These are phyloP conservation scores for Sminthurides bifidus DNA, from an alignment of 1,140 invertebrate genomes.

Conservation along the genomic window DNA sequence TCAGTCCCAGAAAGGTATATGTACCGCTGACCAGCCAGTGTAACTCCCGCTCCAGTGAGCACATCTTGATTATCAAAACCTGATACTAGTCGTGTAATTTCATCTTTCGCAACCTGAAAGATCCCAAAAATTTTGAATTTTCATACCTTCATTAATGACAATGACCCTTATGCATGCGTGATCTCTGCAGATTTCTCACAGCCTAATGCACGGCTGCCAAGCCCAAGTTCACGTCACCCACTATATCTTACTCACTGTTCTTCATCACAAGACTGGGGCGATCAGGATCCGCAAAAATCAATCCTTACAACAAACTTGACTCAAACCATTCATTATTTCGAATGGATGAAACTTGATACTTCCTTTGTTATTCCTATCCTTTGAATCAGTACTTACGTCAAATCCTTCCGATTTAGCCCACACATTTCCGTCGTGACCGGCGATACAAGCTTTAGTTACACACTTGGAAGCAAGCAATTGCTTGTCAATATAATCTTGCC, in stretches of 20 bases:
- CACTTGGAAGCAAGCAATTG: slow-evolving; percentile 82
- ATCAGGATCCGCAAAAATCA: no score
- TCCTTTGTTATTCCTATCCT: no score
- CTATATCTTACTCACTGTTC: no score
- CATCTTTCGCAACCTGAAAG: slow-evolving; percentile 72
- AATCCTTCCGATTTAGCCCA: slow-evolving; percentile 88
- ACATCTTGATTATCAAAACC: slow-evolving; percentile 75
- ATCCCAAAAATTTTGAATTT: background rate
- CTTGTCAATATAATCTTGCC: no score
- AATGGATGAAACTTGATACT: no score
- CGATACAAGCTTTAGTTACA: slow-evolving; percentile 85
- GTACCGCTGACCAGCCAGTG: slow-evolving; percentile 75
- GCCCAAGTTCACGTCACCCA: no score
- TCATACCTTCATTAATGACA: background rate
- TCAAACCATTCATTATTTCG: no score
- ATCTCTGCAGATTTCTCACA: no score
- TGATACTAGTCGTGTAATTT: slow-evolving; percentile 69
- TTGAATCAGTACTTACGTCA: slow-evolving; percentile 86
- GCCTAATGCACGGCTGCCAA: no score
- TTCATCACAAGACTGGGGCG: no score
- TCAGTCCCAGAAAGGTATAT: slow-evolving; percentile 85
- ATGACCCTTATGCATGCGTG: no score
- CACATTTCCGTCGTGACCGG: slow-evolving; percentile 83
- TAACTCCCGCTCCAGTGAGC: slow-evolving; percentile 70
- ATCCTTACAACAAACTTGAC: no score